Base-by-base conservation (phyloP, 30 jellyfish, hydroid and myxozoan species). In the Aurelia aurita region DNA sequence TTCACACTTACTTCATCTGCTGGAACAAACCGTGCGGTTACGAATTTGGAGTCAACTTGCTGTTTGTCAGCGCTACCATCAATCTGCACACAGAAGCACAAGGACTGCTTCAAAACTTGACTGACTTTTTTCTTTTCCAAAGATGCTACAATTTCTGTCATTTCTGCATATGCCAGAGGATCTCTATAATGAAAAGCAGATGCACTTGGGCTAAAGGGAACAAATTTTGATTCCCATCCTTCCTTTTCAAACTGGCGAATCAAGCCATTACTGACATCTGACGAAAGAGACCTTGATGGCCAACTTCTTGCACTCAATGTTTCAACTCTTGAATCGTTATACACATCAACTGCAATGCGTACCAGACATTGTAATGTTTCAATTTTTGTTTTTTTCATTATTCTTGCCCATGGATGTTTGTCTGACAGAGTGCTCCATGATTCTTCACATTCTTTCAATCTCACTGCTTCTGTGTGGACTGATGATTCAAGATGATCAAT, bases 301-400 rank as follows among this genome's bases (percentile, higher is more conserved):
- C 79, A 70, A 49, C 94, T 84, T 59, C 94, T 58, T 22, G 87
- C 94, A 84, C 88, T 70, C 61, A 84, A 29, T 57, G 82, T 84
- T 67, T 84, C 94, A 22, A 61, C 82, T 71, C 73, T 57, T 25
- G 78, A 18, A 39, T 84, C 72, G 59, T 72, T 84, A 22, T 72
- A 84, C 28, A 64, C 81, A 84, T 72, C 94, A 44, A 69, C 82
- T 12, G 87, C 94, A 46, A 84, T 10, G 51, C 79, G 81, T 32
- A 84, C 11, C 20, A 84, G 34, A 62, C 26, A 84, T 26, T 70
- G 49, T 31, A 84, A 60, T 25, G 94, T 84, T 53, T 84, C 62
- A 14, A 45, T 62, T 72, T 71, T 71, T 60, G 34, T 0, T 78
- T 70, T 63, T 62, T 84, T 74, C 72, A 84, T 54, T 27, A 72